Conservation (phyloP, 1,140 invertebrate species). For the Plectrocnemia conspersa region DNA sequence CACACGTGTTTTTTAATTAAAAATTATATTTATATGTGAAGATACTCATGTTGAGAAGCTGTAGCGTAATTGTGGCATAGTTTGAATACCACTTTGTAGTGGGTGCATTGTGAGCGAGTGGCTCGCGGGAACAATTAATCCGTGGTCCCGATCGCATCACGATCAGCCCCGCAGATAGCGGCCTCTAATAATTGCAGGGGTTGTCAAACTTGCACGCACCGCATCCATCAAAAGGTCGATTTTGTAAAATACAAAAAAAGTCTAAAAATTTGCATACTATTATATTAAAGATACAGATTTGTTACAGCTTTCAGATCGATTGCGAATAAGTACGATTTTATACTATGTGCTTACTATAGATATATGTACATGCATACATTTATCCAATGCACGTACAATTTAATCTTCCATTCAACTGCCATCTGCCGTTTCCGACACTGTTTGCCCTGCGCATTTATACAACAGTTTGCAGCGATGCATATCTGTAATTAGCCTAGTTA, state of each 20-base stretch:
- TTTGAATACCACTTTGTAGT: conserved; percentile 6
- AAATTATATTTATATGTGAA: too few species aligned
- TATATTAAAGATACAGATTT: too few species aligned
- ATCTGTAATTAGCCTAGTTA: conserved; percentile 33
- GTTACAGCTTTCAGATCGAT: too few species aligned
- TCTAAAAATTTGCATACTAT: too few species aligned
- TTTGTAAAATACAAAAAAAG: too few species aligned
- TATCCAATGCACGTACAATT: not conserved
- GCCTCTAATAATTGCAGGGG: conserved; percentile 29
- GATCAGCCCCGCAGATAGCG: conserved; percentile 29
- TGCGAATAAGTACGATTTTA: too few species aligned
- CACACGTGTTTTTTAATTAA: too few species aligned
- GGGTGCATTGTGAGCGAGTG: conserved; percentile 13
- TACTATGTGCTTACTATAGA: too few species aligned
- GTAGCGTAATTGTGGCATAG: conserved; percentile 18
- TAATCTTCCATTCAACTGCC: not conserved
- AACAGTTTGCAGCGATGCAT: conserved; percentile 24
- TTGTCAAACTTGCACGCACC: conserved; percentile 17
- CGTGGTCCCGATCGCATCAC: conserved; percentile 28
- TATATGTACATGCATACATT: too few species aligned
- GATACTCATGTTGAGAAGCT: conserved; percentile 4
- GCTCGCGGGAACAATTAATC: conserved; percentile 34
- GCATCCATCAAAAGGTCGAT: conserved; percentile 4
- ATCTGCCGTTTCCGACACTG: not conserved
- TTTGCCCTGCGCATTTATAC: not conserved